phyloP scores from a whole-genome alignment of 2,113 vertebrate species.

The Varanus komodoensis region DNA sequence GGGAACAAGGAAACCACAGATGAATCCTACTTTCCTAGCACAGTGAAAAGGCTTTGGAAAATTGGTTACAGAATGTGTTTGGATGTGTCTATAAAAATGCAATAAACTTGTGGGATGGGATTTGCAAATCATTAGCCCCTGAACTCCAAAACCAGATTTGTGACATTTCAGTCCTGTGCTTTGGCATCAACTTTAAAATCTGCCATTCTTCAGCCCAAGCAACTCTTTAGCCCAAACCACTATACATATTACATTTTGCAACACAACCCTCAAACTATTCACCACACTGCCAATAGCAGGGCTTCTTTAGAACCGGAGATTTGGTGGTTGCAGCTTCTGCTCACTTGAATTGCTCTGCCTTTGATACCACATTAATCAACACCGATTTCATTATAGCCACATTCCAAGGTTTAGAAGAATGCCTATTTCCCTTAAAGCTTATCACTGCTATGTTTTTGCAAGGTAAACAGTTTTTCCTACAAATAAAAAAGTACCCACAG shows the following conservation, averaged over 20 bases:
- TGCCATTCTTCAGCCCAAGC: neutral
- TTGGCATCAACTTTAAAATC: neutral
- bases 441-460: slow-evolving; percentile 9
- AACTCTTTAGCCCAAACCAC: neutral
- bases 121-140: neutral
- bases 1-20: neutral
- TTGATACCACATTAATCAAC: neutral
- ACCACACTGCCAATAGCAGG: neutral
- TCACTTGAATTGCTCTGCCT: slow-evolving; percentile 22
- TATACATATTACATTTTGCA: neutral
- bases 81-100: neutral
- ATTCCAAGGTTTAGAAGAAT: slow-evolving; percentile 8
- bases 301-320: neutral
- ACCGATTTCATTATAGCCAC: neutral
- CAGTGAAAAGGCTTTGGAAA: neutral
- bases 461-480: slow-evolving; percentile 4
- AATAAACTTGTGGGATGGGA: neutral
- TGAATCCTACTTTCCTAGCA: neutral
- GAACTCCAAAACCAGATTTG: neutral
- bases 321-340: neutral
- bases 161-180: neutral
- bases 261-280: neutral
- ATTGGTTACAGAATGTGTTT: neutral
- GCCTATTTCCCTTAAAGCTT: slow-evolving; percentile 5
- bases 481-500: slow-evolving; percentile 10